A percentile compares a stretch with the other conserved stretches of the same genome.
Evolutionary conservation across 2,113 vertebrate genomes (phyloP).

Genomic region (Sceloporus tristichus): DNA sequence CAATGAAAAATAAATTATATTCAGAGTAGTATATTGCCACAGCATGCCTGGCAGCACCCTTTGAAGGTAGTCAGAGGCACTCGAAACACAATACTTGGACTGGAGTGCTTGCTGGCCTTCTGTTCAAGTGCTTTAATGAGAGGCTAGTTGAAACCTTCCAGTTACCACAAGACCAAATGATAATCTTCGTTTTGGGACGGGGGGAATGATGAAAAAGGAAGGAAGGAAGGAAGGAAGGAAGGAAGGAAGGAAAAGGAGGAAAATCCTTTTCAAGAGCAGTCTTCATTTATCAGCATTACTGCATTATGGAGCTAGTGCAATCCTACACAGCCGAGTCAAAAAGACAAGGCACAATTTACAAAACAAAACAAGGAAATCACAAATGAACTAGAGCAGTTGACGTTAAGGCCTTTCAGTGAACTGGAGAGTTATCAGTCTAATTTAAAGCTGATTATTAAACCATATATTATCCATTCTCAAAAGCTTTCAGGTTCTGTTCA

Average conservation of each 20-base stretch:
- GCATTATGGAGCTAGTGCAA: slow-evolving; percentile 98
- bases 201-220: slow-evolving; percentile 61
- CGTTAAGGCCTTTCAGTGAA: slow-evolving; percentile 97
- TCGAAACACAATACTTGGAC: slow-evolving; percentile 69
- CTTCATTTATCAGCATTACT: slow-evolving; percentile 85
- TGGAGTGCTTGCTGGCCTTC: slow-evolving; percentile 54
- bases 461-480: slow-evolving; percentile 86
- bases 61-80: slow-evolving; percentile 76
- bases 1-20: slow-evolving; percentile 84
- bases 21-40: slow-evolving; percentile 81
- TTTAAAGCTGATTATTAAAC: slow-evolving; percentile 90
- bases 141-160: slow-evolving; percentile 78
- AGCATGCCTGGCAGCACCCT: slow-evolving; percentile 72
- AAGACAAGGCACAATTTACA: slow-evolving; percentile 95
- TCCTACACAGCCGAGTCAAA: slow-evolving; percentile 94
- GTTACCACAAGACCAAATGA: slow-evolving; percentile 77
- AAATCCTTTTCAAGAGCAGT: slow-evolving; percentile 82
- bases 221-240: slow-evolving; percentile 78
- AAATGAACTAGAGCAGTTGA: slow-evolving; percentile 88
- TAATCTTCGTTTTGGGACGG: slow-evolving; percentile 55
- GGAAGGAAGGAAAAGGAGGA: slow-evolving; percentile 65
- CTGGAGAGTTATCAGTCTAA: slow-evolving; percentile 86
- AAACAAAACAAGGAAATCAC: slow-evolving; percentile 77
- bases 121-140: slow-evolving; percentile 73
- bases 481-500: slow-evolving; percentile 82